These are phyloP conservation scores for Vandiemenella viatica DNA, from an alignment of 2,888 invertebrate species.

Conservation along the genomic window DNA sequence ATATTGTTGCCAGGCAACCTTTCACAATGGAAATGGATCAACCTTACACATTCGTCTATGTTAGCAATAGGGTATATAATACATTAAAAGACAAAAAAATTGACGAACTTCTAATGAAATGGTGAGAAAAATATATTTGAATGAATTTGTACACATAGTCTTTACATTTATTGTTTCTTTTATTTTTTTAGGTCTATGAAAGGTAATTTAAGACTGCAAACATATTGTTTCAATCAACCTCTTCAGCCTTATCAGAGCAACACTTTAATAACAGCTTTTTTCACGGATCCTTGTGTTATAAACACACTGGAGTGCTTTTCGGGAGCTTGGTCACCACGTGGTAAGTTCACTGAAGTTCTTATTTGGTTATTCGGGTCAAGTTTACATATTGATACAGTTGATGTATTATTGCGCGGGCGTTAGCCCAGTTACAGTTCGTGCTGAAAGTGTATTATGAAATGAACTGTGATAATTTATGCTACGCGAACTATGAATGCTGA, in stretches of 20 bases:
- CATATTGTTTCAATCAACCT: constrained; percentile 30
- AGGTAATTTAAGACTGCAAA: constrained; percentile 26
- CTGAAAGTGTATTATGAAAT: no score
- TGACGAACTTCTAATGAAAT: not conserved
- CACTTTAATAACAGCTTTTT: not conserved
- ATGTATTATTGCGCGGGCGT: no score
- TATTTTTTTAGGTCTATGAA: constrained; percentile 27
- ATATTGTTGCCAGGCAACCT: not conserved
- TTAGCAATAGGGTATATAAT: not conserved
- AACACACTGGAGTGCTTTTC: not conserved
- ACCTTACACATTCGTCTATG: not conserved
- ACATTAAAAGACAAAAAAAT: not conserved
- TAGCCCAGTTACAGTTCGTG: no score
- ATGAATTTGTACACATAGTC: not conserved
- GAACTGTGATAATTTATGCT: no score
- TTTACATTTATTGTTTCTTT: constrained; percentile 2
- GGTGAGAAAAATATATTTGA: not conserved
- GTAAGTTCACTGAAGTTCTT: not conserved
- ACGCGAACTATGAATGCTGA: no score
- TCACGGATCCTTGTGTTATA: not conserved
- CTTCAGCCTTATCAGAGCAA: constrained; percentile 25
- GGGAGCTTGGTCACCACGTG: not conserved
- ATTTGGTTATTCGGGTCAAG: no score
- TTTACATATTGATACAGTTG: no score
- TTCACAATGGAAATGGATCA: not conserved